Percentiles rank a stretch among this genome's conserved stretches.
phyloP scores from a whole-genome alignment of 2,113 vertebrate species.

The human region DNA sequence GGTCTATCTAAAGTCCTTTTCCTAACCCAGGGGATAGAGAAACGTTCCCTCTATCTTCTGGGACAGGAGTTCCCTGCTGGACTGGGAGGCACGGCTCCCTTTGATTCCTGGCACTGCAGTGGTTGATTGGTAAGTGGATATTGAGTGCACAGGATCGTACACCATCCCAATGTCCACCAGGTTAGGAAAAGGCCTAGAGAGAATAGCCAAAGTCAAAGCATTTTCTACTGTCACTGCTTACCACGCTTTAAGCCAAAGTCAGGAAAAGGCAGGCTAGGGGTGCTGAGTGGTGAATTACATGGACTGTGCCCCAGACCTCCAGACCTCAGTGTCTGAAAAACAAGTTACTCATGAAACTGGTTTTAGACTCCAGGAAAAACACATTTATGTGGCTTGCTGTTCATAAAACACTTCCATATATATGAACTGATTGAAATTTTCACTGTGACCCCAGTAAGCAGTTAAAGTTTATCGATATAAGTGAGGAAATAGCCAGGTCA shows the following conservation, averaged over 20 bases:
- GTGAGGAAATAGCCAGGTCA: neutral
- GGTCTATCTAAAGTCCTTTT: neutral
- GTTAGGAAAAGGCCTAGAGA: neutral
- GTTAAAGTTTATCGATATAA: neutral
- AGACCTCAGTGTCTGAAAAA: neutral
- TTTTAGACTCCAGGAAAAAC: neutral
- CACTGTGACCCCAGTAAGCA: fast-evolving
- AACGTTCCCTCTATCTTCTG: neutral
- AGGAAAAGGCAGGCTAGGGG: neutral
- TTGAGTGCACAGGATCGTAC: neutral
- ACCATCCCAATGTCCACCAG: neutral
- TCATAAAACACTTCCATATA: neutral
- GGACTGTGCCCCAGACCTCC: too few species aligned
- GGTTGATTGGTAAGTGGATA: neutral
- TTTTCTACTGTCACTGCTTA: neutral
- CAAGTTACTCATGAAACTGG: neutral
- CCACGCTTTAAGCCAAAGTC: neutral
- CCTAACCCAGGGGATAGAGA: neutral
- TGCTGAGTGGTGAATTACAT: neutral
- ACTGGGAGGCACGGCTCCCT: neutral
- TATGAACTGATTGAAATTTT: neutral
- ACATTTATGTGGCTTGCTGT: neutral
- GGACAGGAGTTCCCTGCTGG: neutral
- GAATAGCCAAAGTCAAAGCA: neutral
- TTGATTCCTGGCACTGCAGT: neutral